Conservation (phyloP, 1,140 invertebrate species). For the Dolichoris vasculosae region DNA sequence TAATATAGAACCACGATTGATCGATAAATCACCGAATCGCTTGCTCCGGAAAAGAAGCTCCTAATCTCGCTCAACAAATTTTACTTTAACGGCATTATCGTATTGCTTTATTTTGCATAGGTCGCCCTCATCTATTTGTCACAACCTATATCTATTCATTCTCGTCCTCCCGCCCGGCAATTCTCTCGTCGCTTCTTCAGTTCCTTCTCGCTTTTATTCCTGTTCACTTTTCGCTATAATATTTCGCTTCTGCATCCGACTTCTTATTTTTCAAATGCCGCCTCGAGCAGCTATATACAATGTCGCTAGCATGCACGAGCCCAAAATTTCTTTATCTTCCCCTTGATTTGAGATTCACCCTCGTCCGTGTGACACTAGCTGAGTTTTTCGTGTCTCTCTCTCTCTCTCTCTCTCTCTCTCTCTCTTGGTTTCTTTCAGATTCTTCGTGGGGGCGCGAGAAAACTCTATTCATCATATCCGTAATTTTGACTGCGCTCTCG, state of each 20-base stretch:
- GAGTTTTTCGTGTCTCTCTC: neutral
- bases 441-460: constrained; percentile 12
- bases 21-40: neutral
- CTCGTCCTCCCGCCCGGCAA: neutral
- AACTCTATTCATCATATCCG: constrained; percentile 58
- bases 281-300: neutral
- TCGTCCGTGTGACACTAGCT: constrained; percentile 9
- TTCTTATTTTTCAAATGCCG: constrained; percentile 33
- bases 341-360: constrained; percentile 52
- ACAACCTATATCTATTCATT: neutral
- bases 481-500: constrained; percentile 55
- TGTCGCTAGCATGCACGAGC: neutral
- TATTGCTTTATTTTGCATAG: constrained; percentile 3
- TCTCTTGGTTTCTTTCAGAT: constrained; percentile 18
- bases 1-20: neutral
- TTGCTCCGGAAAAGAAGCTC: neutral
- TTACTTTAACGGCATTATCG: neutral
- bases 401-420: constrained; percentile 7
- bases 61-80: neutral
- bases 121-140: neutral
- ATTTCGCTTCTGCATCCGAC: constrained; percentile 25
- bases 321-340: constrained; percentile 50
- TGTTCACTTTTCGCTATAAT: neutral
- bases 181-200: neutral
- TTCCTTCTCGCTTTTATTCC: neutral